Evolutionary conservation across 2,113 vertebrate genomes (phyloP), one percentile per base, ranked within the genome.

Genomic region (Ondatra zibethicus): DNA sequence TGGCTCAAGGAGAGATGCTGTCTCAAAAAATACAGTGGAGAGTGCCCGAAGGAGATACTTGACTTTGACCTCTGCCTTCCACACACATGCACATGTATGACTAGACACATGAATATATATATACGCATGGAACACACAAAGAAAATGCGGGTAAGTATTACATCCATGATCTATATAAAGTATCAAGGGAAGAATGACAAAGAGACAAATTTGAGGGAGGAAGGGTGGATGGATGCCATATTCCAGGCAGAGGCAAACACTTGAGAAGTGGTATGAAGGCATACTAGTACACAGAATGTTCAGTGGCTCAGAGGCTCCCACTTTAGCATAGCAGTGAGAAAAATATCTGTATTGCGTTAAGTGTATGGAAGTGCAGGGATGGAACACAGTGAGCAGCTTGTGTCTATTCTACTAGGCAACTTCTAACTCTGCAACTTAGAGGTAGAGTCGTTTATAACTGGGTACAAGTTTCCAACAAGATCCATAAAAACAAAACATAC

Each of bases 401-500:
- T 55, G 23, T 92, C 50, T 94, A 45, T 58, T 42, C 73, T 39
- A 29, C 58, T 42, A 85, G 61, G 52, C 21, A 73, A 82, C 39
- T 85, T 88, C 55, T 90, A 92, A 92, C 25, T 47, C 39, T 25
- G 80, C 21, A 58, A 63, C 89, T 31, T 45, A 82, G 42, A n/a
- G 36, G 33, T 23, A 45, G 7, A 63, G 3, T 13, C 58, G 21
- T 19, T 87, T 88, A 55, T 9, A 92, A 88, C 25, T 61, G 77
- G 70, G 50, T 77, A 92, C 39, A 78, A 90, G 61, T 77, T 68
- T 84, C 42, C 72, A 42, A 90, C 14, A 81, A 80, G 61, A 29
- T 66, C 81, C 58, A 92, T 61, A 76, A 68, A 93, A 95, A n/a
- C 45, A 72, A 91, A 94, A 47, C 52, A 84, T 50, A 55, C n/a